Evolutionary conservation across 1,140 invertebrate species (phyloP).

Genomic region (Proctacanthus coquilletti): DNA sequence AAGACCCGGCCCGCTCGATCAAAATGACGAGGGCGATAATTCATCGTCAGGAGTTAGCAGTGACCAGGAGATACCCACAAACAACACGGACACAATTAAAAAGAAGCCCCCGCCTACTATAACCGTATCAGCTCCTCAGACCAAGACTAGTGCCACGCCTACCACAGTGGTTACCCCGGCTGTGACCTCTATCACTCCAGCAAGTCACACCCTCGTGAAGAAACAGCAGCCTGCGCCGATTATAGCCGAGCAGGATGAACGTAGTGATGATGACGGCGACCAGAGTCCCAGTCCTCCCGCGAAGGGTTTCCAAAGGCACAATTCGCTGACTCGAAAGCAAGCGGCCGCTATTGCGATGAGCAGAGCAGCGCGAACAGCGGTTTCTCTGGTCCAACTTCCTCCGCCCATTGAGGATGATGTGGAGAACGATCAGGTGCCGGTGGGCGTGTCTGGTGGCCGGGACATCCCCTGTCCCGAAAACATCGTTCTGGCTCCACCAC

Average conservation of each 20-base stretch:
- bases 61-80: conserved; percentile 53
- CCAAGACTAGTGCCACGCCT: not conserved
- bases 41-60: conserved; percentile 74
- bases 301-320: conserved; percentile 37
- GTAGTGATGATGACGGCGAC: conserved; percentile 27
- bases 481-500: conserved; percentile 59
- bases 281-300: conserved; percentile 29
- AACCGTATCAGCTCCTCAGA: conserved; percentile 8
- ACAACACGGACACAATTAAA: conserved; percentile 26
- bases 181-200: not conserved
- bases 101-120: too few species aligned
- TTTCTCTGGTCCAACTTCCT: conserved; percentile 62
- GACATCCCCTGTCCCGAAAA: conserved; percentile 33
- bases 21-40: conserved; percentile 66
- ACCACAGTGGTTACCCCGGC: not conserved
- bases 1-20: conserved; percentile 7
- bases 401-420: conserved; percentile 63
- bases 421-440: conserved; percentile 37
- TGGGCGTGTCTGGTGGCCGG: not conserved
- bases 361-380: conserved; percentile 34
- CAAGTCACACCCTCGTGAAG: conserved; percentile 1
- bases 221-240: conserved; percentile 13
- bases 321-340: conserved; percentile 38
- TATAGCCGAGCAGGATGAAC: conserved; percentile 24
- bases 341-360: conserved; percentile 35